Conservation (phyloP, 2,113 vertebrate genomes). For the Emydocephalus ijimae region DNA sequence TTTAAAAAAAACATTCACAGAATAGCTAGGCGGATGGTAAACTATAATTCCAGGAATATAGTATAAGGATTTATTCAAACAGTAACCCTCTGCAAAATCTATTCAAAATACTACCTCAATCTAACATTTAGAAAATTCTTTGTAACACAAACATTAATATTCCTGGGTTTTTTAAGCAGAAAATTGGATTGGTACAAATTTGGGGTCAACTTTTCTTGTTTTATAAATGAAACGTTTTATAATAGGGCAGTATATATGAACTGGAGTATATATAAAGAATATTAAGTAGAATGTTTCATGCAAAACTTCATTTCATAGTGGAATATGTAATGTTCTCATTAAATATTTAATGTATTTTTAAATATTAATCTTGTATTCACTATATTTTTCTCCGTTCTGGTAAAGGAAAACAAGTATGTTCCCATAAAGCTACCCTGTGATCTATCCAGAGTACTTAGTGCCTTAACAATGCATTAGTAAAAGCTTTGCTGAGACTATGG, state of each 20-base stretch:
- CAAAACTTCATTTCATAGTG: neutral
- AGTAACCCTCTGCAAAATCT: neutral
- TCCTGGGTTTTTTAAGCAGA: neutral
- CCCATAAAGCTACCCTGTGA: neutral
- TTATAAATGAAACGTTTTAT: neutral
- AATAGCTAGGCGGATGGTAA: accelerated
- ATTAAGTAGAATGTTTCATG: neutral
- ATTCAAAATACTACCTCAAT: neutral
- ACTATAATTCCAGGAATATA: neutral
- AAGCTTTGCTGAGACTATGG: neutral
- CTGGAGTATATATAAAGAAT: neutral
- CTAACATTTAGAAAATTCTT: neutral
- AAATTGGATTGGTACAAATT: neutral
- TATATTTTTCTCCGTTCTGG: too few species aligned
- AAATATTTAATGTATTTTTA: neutral
- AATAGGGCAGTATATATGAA: neutral
- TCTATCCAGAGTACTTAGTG: neutral
- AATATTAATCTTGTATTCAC: neutral
- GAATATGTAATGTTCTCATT: neutral
- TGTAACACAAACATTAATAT: neutral
- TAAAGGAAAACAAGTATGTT: neutral
- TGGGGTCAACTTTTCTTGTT: neutral
- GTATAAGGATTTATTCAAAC: neutral
- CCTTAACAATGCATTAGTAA: neutral
- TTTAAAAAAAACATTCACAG: too few species aligned